Base-by-base conservation (phyloP, 1,140 invertebrate species). In the Pseudomyrmex concolor region DNA sequence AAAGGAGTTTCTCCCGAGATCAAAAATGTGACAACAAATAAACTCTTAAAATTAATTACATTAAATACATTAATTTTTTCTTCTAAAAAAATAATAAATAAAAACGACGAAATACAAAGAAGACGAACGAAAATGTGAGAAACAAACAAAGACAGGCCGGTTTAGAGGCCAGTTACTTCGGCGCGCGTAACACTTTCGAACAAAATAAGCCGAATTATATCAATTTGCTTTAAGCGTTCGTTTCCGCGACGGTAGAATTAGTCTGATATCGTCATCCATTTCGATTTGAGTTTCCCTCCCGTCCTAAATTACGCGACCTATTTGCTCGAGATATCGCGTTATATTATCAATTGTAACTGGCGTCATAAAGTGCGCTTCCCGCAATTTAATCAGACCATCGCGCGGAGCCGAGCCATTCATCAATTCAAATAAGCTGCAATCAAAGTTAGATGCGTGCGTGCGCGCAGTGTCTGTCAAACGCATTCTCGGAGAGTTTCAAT, bases 351-450 rank as follows among this genome's bases (percentile, higher is more conserved):
- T 80, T 57, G 64, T 57, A 70, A 70, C 66, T 25, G 48, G 76
- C 66, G 54, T 59, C 54, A 59, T 70, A 70, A 80, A 80, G 66
- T 70, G 67, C 43, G 22, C 66, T 60, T 48, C 51, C 76, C 54
- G 66, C 64, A 80, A 59, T 80, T 80, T 80, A 59, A 80, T 80
- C 66, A 70, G 76, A 48, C 64, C 54, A 22, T 51, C 34, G 64
- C 34, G 54, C 13, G 15, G 55, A 57, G 17, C 34, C 62, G 34
- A 9, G 8, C 34, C 51, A 78, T 78, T 78, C 64, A 57, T 78
- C 64, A 68, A 68, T 68, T 57, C 76, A 57, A 78, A 78, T 78
- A 78, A 77, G 25, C 74, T 22, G 62, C 74, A 67, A 78, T 78
- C 76, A 68, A 78, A 68, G 64, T 78, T 68, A 19, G 34, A 57